A percentile compares a stretch with the other conserved stretches of the same genome.
Evolutionary conservation across 2,113 vertebrate species (phyloP).

Genomic region (Leptobrachium leishanense): DNA sequence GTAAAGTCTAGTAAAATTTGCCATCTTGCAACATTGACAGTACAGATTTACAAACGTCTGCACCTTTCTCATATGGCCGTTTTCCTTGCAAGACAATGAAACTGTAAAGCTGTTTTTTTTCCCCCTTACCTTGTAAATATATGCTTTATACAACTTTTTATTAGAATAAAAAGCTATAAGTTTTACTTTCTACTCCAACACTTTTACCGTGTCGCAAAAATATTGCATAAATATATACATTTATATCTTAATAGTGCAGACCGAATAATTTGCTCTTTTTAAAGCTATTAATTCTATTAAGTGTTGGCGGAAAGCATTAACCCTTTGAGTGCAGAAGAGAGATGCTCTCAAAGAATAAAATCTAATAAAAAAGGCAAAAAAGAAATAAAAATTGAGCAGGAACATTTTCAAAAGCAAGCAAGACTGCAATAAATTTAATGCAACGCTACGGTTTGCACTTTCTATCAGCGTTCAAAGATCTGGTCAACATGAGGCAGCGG

Average conservation of each 20-base stretch:
- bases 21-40: background rate
- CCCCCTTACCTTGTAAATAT: background rate
- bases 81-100: constrained; percentile 8
- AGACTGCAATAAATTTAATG: too few species aligned
- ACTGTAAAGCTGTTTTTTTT: background rate
- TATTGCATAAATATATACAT: constrained; percentile 31
- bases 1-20: too few species aligned
- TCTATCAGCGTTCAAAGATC: too few species aligned
- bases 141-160: constrained; percentile 2
- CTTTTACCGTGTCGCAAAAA: constrained; percentile 10
- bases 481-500: too few species aligned
- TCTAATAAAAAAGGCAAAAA: too few species aligned
- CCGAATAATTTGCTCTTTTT: background rate
- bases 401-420: too few species aligned
- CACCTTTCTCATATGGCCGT: background rate
- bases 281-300: background rate
- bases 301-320: background rate
- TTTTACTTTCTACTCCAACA: constrained; percentile 3
- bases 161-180: constrained; percentile 27
- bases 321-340: background rate
- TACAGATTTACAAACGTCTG: background rate
- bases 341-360: background rate
- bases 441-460: too few species aligned
- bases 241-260: constrained; percentile 9
- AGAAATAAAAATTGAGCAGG: too few species aligned